Conservation (phyloP, 2,113 vertebrate species). For the Rallus limicola region DNA sequence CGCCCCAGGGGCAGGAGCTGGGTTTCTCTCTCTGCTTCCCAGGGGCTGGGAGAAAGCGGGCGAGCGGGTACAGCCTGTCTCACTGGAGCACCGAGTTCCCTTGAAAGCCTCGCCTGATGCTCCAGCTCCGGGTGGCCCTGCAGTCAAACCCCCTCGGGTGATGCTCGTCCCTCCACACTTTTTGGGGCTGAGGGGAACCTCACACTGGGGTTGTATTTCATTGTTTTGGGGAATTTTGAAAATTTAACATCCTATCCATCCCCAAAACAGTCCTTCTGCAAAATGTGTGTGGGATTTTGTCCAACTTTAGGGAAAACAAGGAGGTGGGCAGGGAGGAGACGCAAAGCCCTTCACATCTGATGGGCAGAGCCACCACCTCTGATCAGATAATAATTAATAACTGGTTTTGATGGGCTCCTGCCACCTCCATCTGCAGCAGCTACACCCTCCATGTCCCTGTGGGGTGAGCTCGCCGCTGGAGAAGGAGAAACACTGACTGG, state of each 20-base stretch:
- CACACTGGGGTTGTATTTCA: rapidly evolving
- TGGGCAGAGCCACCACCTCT: not conserved
- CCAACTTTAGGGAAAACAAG: not conserved
- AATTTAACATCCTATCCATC: rapidly evolving
- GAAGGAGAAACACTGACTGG: not conserved
- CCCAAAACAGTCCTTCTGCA: rapidly evolving
- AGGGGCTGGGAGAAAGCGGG: not conserved
- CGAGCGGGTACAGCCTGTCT: constrained; percentile 47
- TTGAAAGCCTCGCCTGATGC: not conserved
- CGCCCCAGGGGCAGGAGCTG: not conserved
- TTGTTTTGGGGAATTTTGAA: rapidly evolving
- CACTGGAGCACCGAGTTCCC: not conserved
- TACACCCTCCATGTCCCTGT: rapidly evolving
- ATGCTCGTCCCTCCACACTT: rapidly evolving
- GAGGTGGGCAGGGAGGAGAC: constrained; percentile 8
- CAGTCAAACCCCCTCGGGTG: not conserved
- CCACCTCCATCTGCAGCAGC: not conserved
- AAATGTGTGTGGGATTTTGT: not conserved
- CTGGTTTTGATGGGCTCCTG: not conserved
- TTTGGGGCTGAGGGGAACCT: not conserved
- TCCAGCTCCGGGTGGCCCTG: not conserved
- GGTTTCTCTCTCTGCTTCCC: not conserved
- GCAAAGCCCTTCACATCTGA: not conserved
- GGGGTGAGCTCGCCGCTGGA: not conserved
- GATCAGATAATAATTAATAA: constrained; percentile 25